Conservation (phyloP, 2,888 invertebrate species). For the Artemia sp. region DNA sequence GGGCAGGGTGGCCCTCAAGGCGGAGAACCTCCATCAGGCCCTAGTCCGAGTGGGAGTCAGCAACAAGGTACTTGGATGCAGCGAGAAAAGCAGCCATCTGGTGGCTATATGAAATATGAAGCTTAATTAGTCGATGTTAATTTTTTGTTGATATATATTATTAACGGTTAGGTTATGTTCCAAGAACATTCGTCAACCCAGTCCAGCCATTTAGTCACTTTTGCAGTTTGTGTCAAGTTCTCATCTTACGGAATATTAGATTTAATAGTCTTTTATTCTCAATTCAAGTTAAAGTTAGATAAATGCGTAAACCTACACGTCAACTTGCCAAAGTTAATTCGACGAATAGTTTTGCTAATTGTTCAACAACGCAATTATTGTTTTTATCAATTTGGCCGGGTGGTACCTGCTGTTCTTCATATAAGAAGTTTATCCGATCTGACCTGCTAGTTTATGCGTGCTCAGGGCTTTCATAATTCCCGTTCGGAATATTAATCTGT, state of each 20-base stretch:
- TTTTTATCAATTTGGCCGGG: too few species aligned
- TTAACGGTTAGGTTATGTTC: background rate
- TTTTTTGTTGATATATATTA: background rate
- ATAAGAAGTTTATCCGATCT: too few species aligned
- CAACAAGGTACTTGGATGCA: conserved; percentile 5
- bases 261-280: too few species aligned
- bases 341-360: too few species aligned
- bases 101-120: conserved; percentile 11
- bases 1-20: conserved; percentile 27
- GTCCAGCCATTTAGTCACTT: conserved; percentile 5
- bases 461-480: too few species aligned
- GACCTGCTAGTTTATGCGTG: too few species aligned
- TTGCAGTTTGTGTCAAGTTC: background rate
- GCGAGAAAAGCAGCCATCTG: conserved; percentile 10
- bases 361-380: too few species aligned
- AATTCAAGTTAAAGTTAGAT: too few species aligned
- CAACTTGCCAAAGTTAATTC: too few species aligned
- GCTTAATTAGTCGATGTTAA: background rate
- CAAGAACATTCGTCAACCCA: background rate
- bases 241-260: background rate
- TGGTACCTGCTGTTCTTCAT: too few species aligned
- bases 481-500: too few species aligned
- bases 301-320: too few species aligned
- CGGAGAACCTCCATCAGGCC: conserved; percentile 1
- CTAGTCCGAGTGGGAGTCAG: background rate